A percentile compares a stretch with the other conserved stretches of the same genome.
Evolutionary conservation across 2,113 vertebrate genomes (phyloP).

Genomic region (Neotragus pygmaeus): DNA sequence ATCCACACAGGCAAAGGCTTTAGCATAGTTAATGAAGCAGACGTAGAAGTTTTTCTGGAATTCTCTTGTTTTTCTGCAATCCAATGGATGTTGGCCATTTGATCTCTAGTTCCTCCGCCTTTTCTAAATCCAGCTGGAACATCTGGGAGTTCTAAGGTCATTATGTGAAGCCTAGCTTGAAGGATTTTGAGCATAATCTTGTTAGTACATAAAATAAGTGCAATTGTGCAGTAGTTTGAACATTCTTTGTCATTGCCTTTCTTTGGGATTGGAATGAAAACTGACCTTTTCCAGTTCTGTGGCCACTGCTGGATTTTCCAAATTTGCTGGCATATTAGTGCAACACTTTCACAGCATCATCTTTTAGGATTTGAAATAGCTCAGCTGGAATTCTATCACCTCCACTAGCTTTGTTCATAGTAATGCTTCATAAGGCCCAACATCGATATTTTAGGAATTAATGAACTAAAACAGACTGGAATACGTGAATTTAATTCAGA

Average conservation of each 20-base stretch:
- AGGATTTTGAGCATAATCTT: not conserved
- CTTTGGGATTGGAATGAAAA: not conserved
- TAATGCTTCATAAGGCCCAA: not conserved
- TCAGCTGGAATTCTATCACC: not conserved
- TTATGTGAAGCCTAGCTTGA: not conserved
- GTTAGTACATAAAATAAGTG: not conserved
- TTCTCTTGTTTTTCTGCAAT: not conserved
- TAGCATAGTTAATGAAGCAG: not conserved
- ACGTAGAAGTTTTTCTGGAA: not conserved
- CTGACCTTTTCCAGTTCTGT: not conserved
- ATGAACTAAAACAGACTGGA: not conserved
- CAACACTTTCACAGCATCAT: not conserved
- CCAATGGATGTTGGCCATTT: not conserved
- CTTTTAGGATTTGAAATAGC: not conserved
- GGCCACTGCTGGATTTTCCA: not conserved
- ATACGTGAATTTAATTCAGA: not conserved
- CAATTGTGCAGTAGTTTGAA: not conserved
- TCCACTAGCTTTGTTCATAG: not conserved
- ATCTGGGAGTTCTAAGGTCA: not conserved
- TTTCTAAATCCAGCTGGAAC: not conserved
- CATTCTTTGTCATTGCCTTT: not conserved
- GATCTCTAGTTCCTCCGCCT: not conserved
- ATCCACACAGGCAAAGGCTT: not conserved
- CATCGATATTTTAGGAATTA: not conserved
- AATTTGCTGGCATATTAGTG: not conserved